Evolutionary conservation across 2,888 invertebrate genomes (phyloP).

Genomic region (Eristalis intricaria): DNA sequence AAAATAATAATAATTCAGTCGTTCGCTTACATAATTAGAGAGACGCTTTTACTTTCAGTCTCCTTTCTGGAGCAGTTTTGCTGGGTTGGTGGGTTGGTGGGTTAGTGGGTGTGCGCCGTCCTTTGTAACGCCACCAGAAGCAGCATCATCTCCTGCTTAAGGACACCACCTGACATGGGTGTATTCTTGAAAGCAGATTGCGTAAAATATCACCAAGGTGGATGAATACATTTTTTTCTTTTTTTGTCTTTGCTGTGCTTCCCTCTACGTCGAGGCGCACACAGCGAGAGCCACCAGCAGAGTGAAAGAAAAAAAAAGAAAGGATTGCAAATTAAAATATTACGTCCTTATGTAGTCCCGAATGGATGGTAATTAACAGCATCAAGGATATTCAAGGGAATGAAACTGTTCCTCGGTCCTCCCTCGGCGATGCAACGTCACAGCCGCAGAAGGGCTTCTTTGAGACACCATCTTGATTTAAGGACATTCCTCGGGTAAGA

Average conservation of each 20-base stretch:
- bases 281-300: background rate
- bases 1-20: slow-evolving; percentile 50
- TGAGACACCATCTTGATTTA: slow-evolving; percentile 38
- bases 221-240: background rate
- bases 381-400: slow-evolving; percentile 58
- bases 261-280: background rate
- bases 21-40: slow-evolving; percentile 64
- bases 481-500: slow-evolving; percentile 39
- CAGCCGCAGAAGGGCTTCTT: slow-evolving; percentile 6
- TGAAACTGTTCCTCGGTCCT: slow-evolving; percentile 21
- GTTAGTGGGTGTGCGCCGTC: background rate
- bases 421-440: slow-evolving; percentile 14
- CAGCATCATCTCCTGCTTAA: background rate
- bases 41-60: slow-evolving; percentile 62
- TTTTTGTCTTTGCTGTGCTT: background rate
- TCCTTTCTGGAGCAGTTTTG: slow-evolving; percentile 12
- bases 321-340: slow-evolving; percentile 65
- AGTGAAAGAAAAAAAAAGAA: background rate
- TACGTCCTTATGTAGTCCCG: slow-evolving; percentile 62
- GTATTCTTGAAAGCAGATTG: slow-evolving; percentile 63
- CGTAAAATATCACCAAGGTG: slow-evolving; percentile 51
- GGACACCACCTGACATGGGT: slow-evolving; percentile 34
- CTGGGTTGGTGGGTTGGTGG: background rate
- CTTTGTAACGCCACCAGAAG: too few species aligned
- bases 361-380: slow-evolving; percentile 70